Base-by-base conservation (phyloP, 1,140 invertebrate genomes). In the Muscidifurax raptorellus region DNA sequence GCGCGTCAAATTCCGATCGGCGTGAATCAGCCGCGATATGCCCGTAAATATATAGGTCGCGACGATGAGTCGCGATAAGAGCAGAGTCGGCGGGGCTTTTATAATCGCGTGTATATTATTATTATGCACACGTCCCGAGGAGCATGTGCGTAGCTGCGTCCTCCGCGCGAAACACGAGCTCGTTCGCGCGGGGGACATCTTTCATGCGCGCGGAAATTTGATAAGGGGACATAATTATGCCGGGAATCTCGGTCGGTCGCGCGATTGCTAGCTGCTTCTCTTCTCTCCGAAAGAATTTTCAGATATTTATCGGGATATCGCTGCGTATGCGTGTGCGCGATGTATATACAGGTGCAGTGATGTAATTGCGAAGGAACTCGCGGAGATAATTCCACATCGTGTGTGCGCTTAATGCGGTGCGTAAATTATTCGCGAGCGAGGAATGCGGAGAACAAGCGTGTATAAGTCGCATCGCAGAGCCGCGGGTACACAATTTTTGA, bases 1-100 rank as follows among this genome's bases (percentile, higher is more conserved):
- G 47, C 44, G 82, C 75, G 74, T 85, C 84, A 85, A 87, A 88
- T 88, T 88, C 86, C 85, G 74, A 85, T 83, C 80, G 85, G 80
- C 86, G 86, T 88, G 87, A 88, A 87, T 88, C 87, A 87, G 72
- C 36, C 74, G 59, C 74, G 64, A 78, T 83, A 83, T 13, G 74
- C 5, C 32, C 64, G 47, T 83, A 83, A 83, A 83, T 83, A 83
- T 83, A 78, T 83, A 78, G 82, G 82, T 78, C 82, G 82, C 66
- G 40, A 30, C 75, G 67, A 83, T 77, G 74, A 78, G 22, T 36
- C 0, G 22, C 78, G 82, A 83, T 83, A 83, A 83, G 32, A 32
- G n/a, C n/a, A n/a, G n/a, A n/a, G n/a, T n/a, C n/a, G n/a, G n/a
- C n/a, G n/a, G n/a, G n/a, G n/a, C n/a, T n/a, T n/a, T n/a, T n/a